Evolutionary conservation across 2,797 vertebrate genomes (phyloP).

Genomic region (Hozukius guyotensis): DNA sequence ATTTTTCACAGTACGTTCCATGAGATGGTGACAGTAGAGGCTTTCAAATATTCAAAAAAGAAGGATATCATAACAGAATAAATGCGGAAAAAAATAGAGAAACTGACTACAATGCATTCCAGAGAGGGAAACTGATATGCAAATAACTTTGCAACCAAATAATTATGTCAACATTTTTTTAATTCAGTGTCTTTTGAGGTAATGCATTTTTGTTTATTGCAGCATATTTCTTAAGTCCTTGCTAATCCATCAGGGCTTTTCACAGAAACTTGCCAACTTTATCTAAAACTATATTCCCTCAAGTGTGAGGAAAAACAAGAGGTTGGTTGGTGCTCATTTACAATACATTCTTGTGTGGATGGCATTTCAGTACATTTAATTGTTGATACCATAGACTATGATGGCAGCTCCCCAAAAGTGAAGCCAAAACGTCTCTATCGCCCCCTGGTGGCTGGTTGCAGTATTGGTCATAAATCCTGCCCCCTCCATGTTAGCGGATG

Average conservation of each 20-base stretch:
- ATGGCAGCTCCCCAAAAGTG: no score
- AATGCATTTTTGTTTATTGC: slow-evolving; percentile 18
- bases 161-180: slow-evolving; percentile 16
- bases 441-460: no score
- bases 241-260: slow-evolving; percentile 1
- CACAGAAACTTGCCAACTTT: neutral
- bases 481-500: no score
- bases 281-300: slow-evolving; percentile 6
- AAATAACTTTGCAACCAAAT: slow-evolving; percentile 15
- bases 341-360: neutral
- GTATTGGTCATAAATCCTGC: no score
- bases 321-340: neutral
- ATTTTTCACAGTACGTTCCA: slow-evolving; percentile 35
- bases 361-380: neutral
- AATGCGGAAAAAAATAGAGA: neutral
- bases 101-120: neutral
- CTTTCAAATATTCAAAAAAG: slow-evolving; percentile 25
- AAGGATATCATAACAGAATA: neutral
- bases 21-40: slow-evolving; percentile 17
- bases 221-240: neutral
- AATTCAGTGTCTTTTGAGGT: slow-evolving; percentile 4
- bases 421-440: no score
- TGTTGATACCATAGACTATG: no score
- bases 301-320: neutral
- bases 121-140: neutral